Evolutionary conservation across 2,888 invertebrate genomes (phyloP), one percentile per base, ranked within the genome.

Genomic region (Tineola bisselliella): DNA sequence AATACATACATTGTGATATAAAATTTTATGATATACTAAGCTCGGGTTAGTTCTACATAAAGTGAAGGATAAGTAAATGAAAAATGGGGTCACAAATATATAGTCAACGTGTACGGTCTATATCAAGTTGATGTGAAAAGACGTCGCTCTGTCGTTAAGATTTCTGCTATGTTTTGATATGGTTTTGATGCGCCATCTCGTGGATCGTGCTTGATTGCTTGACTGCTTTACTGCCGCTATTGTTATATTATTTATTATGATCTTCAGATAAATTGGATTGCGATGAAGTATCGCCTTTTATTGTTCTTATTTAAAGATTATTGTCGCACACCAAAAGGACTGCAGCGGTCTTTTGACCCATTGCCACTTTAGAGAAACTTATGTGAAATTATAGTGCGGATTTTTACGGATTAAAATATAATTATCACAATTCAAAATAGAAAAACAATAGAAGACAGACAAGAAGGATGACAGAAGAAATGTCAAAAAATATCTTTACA

Each of bases 101-200:
- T n/a, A 13, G 48, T 13, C 1, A 48, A 48, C 10, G n/a, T 5
- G 25, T 10, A 2, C 19, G 5, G 8, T 54, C 8, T 13, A 6
- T 18, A 25, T 54, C 54, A 25, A 25, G n/a, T 54, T 54, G 54
- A 54, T 18, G 25, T 54, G 54, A 54, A 54, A 54, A 54, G 19
- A 18, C 54, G 19, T 54, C 54, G 54, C 12, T 25, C 54, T 25
- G 54, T 25, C 48, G 54, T 25, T 54, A 54, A 54, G 54, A 54
- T 54, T 25, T 54, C 19, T 54, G 19, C 54, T 48, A 48, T 48
- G 48, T 48, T 48, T 48, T 48, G 48, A 48, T 48, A 48, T 48
- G 48, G 15, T 48, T 48, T 48, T 48, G 48, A 48, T 48, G 48
- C 10, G 48, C 48, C 48, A 17, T 48, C 15, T 3, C 13, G 6